These are phyloP conservation scores for rat (Rattus norvegicus) DNA, from an alignment of 2,113 vertebrate genomes.

Conservation along the genomic window DNA sequence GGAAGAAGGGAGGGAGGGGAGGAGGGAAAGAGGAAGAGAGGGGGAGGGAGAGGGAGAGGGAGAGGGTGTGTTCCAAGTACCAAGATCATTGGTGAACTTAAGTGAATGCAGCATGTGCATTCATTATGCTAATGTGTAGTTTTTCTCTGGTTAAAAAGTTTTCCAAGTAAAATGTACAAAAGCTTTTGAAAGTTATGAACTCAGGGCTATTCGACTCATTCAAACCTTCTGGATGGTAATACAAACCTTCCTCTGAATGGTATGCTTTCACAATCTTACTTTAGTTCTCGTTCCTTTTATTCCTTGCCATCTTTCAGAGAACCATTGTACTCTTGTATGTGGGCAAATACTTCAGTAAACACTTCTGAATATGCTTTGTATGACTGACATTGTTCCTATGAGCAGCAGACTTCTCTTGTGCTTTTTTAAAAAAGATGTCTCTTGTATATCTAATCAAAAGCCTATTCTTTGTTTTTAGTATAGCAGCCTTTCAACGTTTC, in stretches of 20 bases:
- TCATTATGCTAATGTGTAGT: slow-evolving; percentile 1
- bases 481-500: background rate
- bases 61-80: background rate
- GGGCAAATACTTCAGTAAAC: background rate
- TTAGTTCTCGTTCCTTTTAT: background rate
- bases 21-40: background rate
- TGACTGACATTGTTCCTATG: slow-evolving; percentile 36
- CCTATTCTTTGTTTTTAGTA: slow-evolving; percentile 41
- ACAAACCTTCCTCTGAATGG: slow-evolving; percentile 12
- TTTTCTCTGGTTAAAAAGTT: slow-evolving; percentile 53
- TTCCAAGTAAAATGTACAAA: slow-evolving; percentile 40
- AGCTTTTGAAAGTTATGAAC: slow-evolving; percentile 17
- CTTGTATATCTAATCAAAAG: background rate
- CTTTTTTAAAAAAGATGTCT: background rate
- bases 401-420: slow-evolving; percentile 30
- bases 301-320: slow-evolving; percentile 42
- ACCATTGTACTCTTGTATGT: background rate
- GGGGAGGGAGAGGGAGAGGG: background rate
- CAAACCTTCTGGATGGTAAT: slow-evolving; percentile 3
- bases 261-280: slow-evolving; percentile 30
- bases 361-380: slow-evolving; percentile 4
- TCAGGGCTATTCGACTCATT: slow-evolving; percentile 36
- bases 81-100: background rate
- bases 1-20: background rate
- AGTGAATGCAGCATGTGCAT: background rate